Base-by-base conservation (phyloP, 2,888 invertebrate genomes). In the Drosophila monieri region DNA sequence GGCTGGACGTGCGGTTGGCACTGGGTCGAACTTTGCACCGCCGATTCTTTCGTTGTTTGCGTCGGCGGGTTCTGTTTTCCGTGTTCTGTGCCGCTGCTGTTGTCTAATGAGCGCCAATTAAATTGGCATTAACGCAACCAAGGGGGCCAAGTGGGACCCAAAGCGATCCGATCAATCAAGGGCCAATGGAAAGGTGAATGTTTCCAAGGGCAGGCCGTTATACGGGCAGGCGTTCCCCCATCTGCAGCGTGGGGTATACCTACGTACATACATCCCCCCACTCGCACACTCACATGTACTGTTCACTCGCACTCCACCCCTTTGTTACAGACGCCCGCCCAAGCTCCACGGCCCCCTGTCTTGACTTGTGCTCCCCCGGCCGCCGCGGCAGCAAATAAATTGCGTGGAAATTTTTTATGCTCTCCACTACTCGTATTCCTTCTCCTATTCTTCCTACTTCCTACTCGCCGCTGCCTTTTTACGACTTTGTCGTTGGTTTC, bases 61-160 rank as follows among this genome's bases (percentile, higher is more conserved):
- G 10, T 15, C 14, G 52, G 56, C 41, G 32, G 21, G 14, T 49
- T 15, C 14, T 25, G 23, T n/a, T 27, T 27, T 27, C 9, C 2
- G 27, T 3, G 27, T 27, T 12, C 27, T 25, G 15, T 35, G 35
- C n/a, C n/a, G 2, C 52, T 32, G 62, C 61, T 51, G 49, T 48
- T 65, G 60, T 78, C 84, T 84, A 84, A 79, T 84, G 73, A 78
- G 77, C 70, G 54, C 59, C 83, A 80, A 79, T 80, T 80, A 80
- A 85, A 80, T 74, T 64, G 58, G 67, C 76, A 80, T 85, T 80
- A 81, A 73, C 67, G 85, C 67, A 81, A 69, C 81, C 81, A 72
- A 68, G 73, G 52, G 69, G 73, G 58, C 67, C 66, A 60, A 65
- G 60, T 47, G 60, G 46, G 60, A 47, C 60, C 60, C 60, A 64